These are phyloP conservation scores for Nyctibius grandis DNA, from an alignment of 2,797 vertebrate genomes.

Conservation along the genomic window DNA sequence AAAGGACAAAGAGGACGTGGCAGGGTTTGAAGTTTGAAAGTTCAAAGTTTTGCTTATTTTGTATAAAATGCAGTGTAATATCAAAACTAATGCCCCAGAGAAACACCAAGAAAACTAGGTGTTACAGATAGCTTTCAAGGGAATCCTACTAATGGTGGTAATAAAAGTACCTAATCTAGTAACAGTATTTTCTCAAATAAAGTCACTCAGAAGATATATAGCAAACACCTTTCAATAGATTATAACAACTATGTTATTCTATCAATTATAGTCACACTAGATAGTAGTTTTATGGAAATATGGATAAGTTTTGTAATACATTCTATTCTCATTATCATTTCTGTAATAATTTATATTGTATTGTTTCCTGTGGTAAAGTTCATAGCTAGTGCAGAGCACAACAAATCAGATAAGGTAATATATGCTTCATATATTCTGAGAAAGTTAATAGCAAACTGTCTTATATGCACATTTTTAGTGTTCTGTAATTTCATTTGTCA, in stretches of 20 bases:
- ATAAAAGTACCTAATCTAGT: not conserved
- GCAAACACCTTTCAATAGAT: not conserved
- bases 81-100: not conserved
- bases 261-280: not conserved
- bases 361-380: not conserved
- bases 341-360: not conserved
- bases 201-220: not conserved
- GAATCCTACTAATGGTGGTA: not conserved
- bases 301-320: not conserved
- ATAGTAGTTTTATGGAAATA: not conserved
- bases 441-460: not conserved
- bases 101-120: not conserved
- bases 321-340: not conserved
- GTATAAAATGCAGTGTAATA: not conserved
- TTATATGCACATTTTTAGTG: not conserved
- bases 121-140: not conserved
- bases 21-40: not conserved
- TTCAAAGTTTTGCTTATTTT: not conserved
- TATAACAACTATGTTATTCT: not conserved
- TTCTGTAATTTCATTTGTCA: not conserved
- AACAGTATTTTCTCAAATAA: not conserved
- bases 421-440: not conserved
- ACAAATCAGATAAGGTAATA: not conserved
- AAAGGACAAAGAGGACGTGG: not conserved
- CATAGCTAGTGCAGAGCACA: not conserved